Evolutionary conservation across 2,797 vertebrate species (phyloP).

Genomic region (Sylvilagus floridanus): DNA sequence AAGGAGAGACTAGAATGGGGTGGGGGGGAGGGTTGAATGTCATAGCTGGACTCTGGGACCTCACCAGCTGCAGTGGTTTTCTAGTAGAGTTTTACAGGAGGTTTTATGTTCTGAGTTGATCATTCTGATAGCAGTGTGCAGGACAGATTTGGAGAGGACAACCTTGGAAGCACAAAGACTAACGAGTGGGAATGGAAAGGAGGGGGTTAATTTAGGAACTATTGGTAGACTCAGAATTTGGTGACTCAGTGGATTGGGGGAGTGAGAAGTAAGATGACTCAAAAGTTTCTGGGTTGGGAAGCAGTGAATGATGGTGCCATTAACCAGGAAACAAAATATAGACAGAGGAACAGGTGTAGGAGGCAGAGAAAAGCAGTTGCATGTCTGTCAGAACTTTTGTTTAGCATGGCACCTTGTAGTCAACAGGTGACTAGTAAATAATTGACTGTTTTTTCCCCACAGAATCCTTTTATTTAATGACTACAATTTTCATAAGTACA

Average conservation of each 20-base stretch:
- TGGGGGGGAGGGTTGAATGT: background rate
- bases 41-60: background rate
- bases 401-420: background rate
- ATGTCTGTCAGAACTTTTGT: background rate
- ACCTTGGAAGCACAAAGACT: background rate
- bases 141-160: background rate
- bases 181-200: background rate
- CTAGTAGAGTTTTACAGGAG: background rate
- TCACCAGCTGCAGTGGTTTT: background rate
- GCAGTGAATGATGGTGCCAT: background rate
- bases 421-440: background rate
- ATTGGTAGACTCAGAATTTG: background rate
- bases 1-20: background rate
- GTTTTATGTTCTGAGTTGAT: background rate
- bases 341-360: constrained; percentile 26
- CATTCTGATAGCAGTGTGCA: background rate
- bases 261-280: constrained; percentile 64
- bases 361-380: constrained; percentile 8
- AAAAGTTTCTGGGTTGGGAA: constrained; percentile 60
- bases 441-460: background rate
- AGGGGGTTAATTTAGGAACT: background rate
- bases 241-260: constrained; percentile 63
- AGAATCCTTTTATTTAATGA: no score
- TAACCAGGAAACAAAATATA: constrained; percentile 46
- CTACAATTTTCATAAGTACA: no score